These are phyloP conservation scores for Campylomormyrus tamandua DNA, from an alignment of 2,113 vertebrate genomes.

Conservation along the genomic window DNA sequence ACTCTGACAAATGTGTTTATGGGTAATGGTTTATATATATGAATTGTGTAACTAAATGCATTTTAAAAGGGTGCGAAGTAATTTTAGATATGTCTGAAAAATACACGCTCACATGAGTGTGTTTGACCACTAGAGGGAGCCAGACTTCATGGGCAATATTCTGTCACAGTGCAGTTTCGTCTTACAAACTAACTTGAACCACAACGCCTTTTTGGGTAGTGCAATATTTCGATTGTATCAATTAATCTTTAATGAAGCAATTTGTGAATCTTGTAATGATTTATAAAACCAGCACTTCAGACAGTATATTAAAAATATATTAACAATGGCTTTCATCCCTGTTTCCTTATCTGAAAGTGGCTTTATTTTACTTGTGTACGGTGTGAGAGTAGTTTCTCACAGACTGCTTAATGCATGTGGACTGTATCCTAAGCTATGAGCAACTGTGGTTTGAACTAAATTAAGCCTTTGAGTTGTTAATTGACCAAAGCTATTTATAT, in stretches of 20 bases:
- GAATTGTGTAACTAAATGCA: not conserved
- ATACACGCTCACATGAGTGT: not conserved
- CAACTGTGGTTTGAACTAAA: not conserved
- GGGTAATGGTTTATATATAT: not conserved
- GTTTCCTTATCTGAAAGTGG: not conserved
- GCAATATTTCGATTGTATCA: constrained; percentile 2
- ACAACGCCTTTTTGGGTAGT: not conserved
- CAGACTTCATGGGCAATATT: not conserved
- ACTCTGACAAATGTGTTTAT: not conserved
- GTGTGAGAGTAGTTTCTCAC: not conserved
- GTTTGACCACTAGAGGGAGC: constrained; percentile 29
- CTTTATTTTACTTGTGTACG: not conserved
- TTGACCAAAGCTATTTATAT: not conserved
- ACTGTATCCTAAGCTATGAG: not conserved
- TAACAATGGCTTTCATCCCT: not conserved
- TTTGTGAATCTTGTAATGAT: not conserved
- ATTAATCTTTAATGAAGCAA: not conserved
- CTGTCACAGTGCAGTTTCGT: not conserved
- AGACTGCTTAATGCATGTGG: not conserved
- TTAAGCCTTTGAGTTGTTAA: not conserved
- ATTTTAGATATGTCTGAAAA: not conserved
- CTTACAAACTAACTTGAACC: not conserved
- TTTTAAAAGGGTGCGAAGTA: not conserved
- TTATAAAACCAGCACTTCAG: not conserved
- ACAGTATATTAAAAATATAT: not conserved